A percentile compares a stretch with the other conserved stretches of the same genome.
These are phyloP conservation scores for Cotesia chilonis DNA, from an alignment of 1,140 invertebrate species.

Conservation along the genomic window DNA sequence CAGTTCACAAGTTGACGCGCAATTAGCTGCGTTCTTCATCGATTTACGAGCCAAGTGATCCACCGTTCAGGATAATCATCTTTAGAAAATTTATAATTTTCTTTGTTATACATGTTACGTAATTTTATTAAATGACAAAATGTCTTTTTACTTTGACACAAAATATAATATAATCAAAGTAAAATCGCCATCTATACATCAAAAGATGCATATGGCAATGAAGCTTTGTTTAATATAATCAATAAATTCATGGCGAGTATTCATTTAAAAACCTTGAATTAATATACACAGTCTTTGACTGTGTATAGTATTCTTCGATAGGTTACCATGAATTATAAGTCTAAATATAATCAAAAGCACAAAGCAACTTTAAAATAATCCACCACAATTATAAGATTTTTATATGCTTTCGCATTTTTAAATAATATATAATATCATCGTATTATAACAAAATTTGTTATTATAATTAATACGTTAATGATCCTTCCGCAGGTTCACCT, in stretches of 20 bases:
- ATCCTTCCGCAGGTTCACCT: too few species aligned
- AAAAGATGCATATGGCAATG: too few species aligned
- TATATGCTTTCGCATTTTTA: too few species aligned
- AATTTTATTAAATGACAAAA: neutral
- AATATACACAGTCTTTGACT: neutral
- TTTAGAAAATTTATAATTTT: neutral
- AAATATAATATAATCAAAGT: too few species aligned
- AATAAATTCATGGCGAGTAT: neutral
- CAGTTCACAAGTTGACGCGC: constrained; percentile 82
- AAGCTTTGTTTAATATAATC: too few species aligned
- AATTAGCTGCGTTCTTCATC: constrained; percentile 86
- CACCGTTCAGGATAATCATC: constrained; percentile 68
- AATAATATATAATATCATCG: neutral
- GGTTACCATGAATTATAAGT: neutral
- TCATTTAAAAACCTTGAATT: constrained; percentile 10
- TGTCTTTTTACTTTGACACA: neutral
- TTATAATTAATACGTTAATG: too few species aligned
- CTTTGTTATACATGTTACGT: neutral
- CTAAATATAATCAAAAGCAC: too few species aligned
- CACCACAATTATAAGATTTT: too few species aligned
- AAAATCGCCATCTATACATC: too few species aligned
- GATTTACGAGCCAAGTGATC: constrained; percentile 81
- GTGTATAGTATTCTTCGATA: neutral
- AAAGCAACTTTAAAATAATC: neutral
- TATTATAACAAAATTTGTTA: neutral